A percentile compares a stretch with the other conserved stretches of the same genome.
Conservation (phyloP, 2,888 invertebrate genomes). For the Apomyelois bistriatella region DNA sequence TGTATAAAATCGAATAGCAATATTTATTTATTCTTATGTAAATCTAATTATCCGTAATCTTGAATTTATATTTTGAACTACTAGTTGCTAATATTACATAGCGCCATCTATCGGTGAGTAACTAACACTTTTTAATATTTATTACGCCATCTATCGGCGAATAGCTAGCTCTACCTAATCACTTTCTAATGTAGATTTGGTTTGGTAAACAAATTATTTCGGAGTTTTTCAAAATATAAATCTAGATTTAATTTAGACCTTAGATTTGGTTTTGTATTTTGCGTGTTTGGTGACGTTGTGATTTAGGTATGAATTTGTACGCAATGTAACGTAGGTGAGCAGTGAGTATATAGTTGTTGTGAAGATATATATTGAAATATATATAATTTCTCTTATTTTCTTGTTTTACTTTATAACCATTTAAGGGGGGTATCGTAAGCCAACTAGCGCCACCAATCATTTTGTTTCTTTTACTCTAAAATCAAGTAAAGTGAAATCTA, state of each 20-base stretch:
- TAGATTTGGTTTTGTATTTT: slow-evolving; percentile 26
- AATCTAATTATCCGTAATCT: neutral
- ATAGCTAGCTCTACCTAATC: no score
- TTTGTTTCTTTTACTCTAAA: no score
- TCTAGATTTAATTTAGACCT: neutral
- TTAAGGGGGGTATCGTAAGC: no score
- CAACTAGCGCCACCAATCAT: no score
- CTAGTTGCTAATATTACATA: neutral
- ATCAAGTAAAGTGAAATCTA: no score
- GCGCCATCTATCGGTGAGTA: neutral
- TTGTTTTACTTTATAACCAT: slow-evolving; percentile 37
- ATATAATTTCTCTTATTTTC: slow-evolving; percentile 69
- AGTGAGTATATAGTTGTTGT: slow-evolving; percentile 52
- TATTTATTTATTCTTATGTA: slow-evolving; percentile 56
- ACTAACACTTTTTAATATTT: no score
- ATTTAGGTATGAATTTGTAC: slow-evolving; percentile 33
- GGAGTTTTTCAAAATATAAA: neutral
- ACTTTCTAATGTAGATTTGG: no score
- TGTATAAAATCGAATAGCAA: slow-evolving; percentile 28
- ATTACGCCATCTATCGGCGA: no score
- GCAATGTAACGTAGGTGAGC: slow-evolving; percentile 42
- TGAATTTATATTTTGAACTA: slow-evolving; percentile 3
- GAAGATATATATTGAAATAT: slow-evolving; percentile 71
- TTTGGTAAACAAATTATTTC: neutral
- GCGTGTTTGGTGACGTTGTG: slow-evolving; percentile 43